Evolutionary conservation across 2,888 invertebrate species (phyloP), one percentile per base, ranked within the genome.

Genomic region (Atethmia centrago): DNA sequence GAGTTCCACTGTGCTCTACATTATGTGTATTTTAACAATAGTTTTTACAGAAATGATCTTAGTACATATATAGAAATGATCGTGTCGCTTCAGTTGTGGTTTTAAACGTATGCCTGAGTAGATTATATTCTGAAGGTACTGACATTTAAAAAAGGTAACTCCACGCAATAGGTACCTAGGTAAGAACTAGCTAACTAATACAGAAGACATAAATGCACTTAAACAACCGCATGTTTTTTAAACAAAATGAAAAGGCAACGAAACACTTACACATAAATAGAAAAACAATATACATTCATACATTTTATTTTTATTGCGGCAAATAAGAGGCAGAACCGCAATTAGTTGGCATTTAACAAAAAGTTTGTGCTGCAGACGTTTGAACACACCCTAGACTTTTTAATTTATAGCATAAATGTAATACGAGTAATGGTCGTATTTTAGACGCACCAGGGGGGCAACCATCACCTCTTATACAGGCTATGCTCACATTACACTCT

Each of bases 361-460:
- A 84, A 77, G 62, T 79, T 82, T 53, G 71, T 63, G 53, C 53
- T 71, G 71, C 74, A 77, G 74, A 59, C 62, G 55, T 68, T 71
- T 62, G 66, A 61, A 64, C 59, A 66, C 51, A 74, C 49, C 61
- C 62, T 45, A 55, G 56, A 72, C 62, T 76, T 85, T 78, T 72
- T 61, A 77, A 80, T 84, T 86, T 80, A 83, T 83, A 79, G 79
- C 74, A 66, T 77, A 82, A 77, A 80, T 75, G 69, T 83, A 71
- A 82, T 84, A n/a, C n/a, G n/a, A n/a, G n/a, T n/a, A 83, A 81
- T 77, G 68, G 72, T 63, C 28, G 55, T 62, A 82, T 83, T 84
- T 74, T 61, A 63, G 76, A 79, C 70, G 58, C 70, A 74, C 69
- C 36, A 75, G 42, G 62, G n/a, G n/a, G n/a, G n/a, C n/a, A n/a